phyloP scores from a whole-genome alignment of 2,113 vertebrate genomes.

The Ivindomyrus marchei region DNA sequence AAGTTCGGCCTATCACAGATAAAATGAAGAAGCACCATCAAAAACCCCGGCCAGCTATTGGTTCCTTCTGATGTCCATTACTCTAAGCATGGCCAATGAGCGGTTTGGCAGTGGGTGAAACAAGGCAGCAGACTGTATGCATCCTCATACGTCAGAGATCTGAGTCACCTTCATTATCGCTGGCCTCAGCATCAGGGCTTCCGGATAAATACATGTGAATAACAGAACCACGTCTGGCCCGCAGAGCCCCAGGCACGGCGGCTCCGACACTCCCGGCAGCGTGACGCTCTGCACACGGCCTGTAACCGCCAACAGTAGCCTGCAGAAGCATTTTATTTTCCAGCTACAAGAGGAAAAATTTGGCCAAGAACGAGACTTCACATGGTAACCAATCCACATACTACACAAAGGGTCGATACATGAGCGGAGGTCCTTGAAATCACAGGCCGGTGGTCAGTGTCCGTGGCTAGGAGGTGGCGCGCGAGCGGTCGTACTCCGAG shows the following conservation, averaged over 20 bases:
- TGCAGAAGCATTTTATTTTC: neutral
- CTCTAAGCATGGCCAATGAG: neutral
- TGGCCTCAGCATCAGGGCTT: neutral
- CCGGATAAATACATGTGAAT: neutral
- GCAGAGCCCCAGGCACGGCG: neutral
- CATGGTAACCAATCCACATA: neutral
- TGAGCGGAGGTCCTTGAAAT: neutral
- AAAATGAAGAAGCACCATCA: neutral
- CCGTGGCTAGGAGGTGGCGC: constrained; percentile 43
- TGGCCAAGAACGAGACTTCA: neutral
- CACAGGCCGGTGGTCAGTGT: neutral
- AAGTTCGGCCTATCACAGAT: neutral
- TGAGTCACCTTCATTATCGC: neutral
- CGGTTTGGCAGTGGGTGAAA: neutral
- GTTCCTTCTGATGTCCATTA: neutral
- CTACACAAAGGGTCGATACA: neutral
- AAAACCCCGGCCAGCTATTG: neutral
- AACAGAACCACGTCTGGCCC: neutral
- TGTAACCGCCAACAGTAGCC: neutral
- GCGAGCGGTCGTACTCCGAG: constrained; percentile 67
- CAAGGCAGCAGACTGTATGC: neutral
- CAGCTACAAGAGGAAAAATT: neutral
- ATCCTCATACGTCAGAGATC: neutral
- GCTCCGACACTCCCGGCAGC: neutral
- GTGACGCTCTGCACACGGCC: neutral